Percentiles rank a stretch among this genome's conserved stretches.
phyloP scores from a whole-genome alignment of 2,797 vertebrate species.

The Hydrophis major region DNA sequence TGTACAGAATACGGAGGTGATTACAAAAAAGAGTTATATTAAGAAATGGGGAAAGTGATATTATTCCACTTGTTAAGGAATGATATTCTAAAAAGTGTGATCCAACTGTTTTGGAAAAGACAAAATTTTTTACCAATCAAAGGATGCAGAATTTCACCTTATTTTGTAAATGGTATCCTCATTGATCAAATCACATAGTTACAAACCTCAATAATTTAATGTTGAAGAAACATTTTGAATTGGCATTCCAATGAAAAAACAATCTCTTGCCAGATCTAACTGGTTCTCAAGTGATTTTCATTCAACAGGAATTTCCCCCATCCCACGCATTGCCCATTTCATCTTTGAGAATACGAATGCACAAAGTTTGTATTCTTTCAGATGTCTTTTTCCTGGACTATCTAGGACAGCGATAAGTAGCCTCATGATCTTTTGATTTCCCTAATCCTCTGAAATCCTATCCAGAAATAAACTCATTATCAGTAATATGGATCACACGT shows the following conservation, averaged over 20 bases:
- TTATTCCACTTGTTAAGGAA: neutral
- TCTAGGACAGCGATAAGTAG: neutral
- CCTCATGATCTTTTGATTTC: neutral
- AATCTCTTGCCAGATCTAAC: neutral
- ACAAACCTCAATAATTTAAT: neutral
- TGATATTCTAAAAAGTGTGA: neutral
- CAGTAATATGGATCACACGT: neutral
- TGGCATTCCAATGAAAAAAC: neutral
- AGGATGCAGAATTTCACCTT: neutral
- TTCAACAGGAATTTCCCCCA: neutral
- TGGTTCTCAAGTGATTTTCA: neutral
- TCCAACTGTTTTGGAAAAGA: neutral
- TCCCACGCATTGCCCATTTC: neutral
- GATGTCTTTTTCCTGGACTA: neutral
- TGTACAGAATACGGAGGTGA: neutral
- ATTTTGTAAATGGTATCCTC: neutral
- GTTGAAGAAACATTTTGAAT: neutral
- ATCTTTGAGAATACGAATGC: neutral
- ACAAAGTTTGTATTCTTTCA: neutral
- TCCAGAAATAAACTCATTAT: neutral
- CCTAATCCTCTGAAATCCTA: neutral
- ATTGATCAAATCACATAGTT: neutral
- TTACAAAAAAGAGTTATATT: neutral
- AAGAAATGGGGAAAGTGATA: neutral
- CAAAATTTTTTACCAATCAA: neutral